phyloP scores from a whole-genome alignment of 2,888 invertebrate genomes.

The Drosophila multiciliata region DNA sequence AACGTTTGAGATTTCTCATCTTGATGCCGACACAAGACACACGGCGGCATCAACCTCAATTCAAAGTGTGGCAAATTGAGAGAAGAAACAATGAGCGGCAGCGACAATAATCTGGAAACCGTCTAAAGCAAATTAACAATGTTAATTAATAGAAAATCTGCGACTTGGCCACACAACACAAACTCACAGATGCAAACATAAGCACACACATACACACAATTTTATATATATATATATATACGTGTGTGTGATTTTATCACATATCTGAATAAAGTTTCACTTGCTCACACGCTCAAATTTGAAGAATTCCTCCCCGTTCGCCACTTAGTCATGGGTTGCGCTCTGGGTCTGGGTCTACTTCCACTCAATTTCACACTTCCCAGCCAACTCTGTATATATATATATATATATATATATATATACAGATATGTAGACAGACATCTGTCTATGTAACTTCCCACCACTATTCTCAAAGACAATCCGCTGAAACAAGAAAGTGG shows the following conservation, averaged over 20 bases:
- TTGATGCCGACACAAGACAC: slow-evolving; percentile 7
- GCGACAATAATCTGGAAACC: slow-evolving; percentile 56
- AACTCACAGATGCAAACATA: slow-evolving; percentile 8
- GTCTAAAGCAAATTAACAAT: slow-evolving; percentile 68
- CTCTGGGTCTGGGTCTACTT: slow-evolving; percentile 41
- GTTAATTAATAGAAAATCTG: slow-evolving; percentile 76
- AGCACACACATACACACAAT: not conserved
- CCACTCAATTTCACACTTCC: slow-evolving; percentile 70
- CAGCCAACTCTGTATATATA: slow-evolving; percentile 31
- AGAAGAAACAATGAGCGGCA: slow-evolving; percentile 33
- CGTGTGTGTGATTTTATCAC: slow-evolving; percentile 63
- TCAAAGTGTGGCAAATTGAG: slow-evolving; percentile 33
- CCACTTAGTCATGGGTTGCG: slow-evolving; percentile 54
- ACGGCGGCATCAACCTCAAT: slow-evolving; percentile 41
- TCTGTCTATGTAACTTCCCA: slow-evolving; percentile 51
- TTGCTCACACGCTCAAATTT: slow-evolving; percentile 61
- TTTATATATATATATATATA: not conserved
- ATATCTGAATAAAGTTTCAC: slow-evolving; percentile 72
- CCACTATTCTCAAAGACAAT: slow-evolving; percentile 22
- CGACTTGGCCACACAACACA: slow-evolving; percentile 15
- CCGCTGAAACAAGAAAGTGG: slow-evolving; percentile 60
- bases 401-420: not conserved
- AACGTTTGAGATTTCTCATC: slow-evolving; percentile 24
- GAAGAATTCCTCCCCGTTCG: slow-evolving; percentile 40
- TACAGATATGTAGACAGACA: not conserved